Evolutionary conservation across 1,140 invertebrate species (phyloP), one percentile per base, ranked within the genome.

Genomic region (Zaprionus capensis): DNA sequence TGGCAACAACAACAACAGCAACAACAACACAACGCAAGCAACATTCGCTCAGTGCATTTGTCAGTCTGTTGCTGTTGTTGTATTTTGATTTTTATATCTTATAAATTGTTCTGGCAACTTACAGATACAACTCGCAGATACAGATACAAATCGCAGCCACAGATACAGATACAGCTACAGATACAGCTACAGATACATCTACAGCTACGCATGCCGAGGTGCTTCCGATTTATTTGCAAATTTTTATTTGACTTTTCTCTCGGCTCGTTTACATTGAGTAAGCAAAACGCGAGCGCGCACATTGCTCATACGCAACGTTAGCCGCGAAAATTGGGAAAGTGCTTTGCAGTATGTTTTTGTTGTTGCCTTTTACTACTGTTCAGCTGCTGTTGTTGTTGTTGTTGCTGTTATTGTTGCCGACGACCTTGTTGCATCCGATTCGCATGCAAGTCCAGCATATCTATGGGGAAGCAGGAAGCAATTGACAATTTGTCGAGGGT

Each of bases 391-490:
- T 57, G 26, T 17, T 74, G 62, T 31, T 65, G 51, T 49, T 75
- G 44, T 59, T 55, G 46, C 41, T 46, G 59, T 44, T 36, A 15
- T 22, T 28, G 34, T 56, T 36, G 64, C 41, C 63, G 31, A 31
- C 44, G 58, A 77, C 75, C 75, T 77, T 72, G 75, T 59, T 57
- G 73, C 67, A 70, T 58, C 22, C 68, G 71, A 71, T 64, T 70
- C 56, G 67, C 72, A 66, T 78, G 78, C 69, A 61, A 57, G 56
- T 84, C 78, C 82, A 86, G 82, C 62, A 56, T 88, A 84, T 87
- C 85, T 88, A 72, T 78, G 84, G 81, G 84, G 84, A 87, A 87
- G 71, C 78, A 87, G 84, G 81, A 83, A 83, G 74, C 62, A 67
- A 64, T 71, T 85, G 77, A 87, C 80, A 86, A 87, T 77, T 81